Evolutionary conservation across 2,888 invertebrate genomes (phyloP).

Genomic region (Eupithecia inturbata): DNA sequence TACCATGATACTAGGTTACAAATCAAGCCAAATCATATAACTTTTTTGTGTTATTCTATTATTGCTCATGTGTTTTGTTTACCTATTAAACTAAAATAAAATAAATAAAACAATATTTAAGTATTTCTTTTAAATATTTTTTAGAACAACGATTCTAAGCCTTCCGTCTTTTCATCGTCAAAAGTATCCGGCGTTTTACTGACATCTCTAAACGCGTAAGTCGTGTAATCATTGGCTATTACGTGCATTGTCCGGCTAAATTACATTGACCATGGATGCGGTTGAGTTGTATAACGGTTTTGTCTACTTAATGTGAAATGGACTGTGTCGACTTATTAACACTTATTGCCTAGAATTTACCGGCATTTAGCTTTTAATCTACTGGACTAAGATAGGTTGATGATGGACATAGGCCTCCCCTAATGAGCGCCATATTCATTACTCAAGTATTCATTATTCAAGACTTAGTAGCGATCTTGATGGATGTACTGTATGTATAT

Average conservation of each 20-base stretch:
- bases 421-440: too few relatives aligned
- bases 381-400: too few relatives aligned
- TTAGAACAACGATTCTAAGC: not conserved
- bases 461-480: too few relatives aligned
- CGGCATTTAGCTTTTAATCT: conserved; percentile 3
- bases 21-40: too few relatives aligned
- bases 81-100: too few relatives aligned
- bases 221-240: conserved; percentile 39
- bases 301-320: conserved; percentile 16
- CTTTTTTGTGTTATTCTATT: too few relatives aligned
- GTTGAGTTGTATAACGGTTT: conserved; percentile 31
- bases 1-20: not conserved
- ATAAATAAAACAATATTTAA: too few relatives aligned
- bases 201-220: conserved; percentile 21
- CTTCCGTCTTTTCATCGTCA: not conserved
- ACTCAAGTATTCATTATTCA: too few relatives aligned
- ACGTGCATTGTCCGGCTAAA: conserved; percentile 37
- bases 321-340: conserved; percentile 15
- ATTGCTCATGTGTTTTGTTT: too few relatives aligned
- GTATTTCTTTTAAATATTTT: too few relatives aligned
- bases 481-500: too few relatives aligned
- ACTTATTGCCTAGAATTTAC: conserved; percentile 7
- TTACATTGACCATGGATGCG: conserved; percentile 41
- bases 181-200: conserved; percentile 17
- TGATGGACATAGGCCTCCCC: too few relatives aligned